A percentile compares a stretch with the other conserved stretches of the same genome.
Conservation (phyloP, 1,140 invertebrate genomes). For the Bombus picipes region DNA sequence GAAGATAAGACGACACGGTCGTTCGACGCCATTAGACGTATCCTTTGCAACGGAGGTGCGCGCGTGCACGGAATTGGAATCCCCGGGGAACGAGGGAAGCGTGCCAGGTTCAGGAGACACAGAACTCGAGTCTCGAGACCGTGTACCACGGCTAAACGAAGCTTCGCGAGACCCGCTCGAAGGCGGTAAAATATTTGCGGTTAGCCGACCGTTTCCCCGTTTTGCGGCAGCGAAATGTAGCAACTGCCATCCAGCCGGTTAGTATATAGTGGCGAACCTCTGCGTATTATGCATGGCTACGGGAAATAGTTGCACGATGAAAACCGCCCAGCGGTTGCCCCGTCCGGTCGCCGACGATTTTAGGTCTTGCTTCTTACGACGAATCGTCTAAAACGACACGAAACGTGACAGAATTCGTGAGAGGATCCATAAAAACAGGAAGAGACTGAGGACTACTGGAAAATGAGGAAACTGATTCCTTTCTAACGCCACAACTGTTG, state of each 20-base stretch:
- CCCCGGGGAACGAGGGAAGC: not conserved
- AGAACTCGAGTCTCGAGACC: not conserved
- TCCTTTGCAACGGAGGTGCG: not conserved
- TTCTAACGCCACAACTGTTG: too few species aligned
- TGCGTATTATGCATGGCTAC: constrained; percentile 54
- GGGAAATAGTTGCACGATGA: constrained; percentile 60
- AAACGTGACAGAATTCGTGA: too few species aligned
- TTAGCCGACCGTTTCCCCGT: constrained; percentile 42
- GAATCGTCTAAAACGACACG: not conserved
- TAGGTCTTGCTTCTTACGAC: not conserved
- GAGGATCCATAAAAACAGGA: too few species aligned
- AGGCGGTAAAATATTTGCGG: constrained; percentile 68
- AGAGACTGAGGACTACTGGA: too few species aligned
- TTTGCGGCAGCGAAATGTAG: constrained; percentile 63
- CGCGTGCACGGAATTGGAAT: constrained; percentile 40
- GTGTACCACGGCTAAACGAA: constrained; percentile 49
- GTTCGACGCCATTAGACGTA: constrained; percentile 27
- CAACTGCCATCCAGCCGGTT: constrained; percentile 33
- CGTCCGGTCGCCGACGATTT: constrained; percentile 33
- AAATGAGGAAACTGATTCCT: too few species aligned
- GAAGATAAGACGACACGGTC: not conserved
- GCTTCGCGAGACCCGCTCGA: constrained; percentile 50
- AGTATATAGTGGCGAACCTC: constrained; percentile 31
- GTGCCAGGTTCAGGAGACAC: constrained; percentile 30
- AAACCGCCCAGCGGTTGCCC: constrained; percentile 44